Evolutionary conservation across 2,888 invertebrate species (phyloP).

Genomic region (Allygus modestus): DNA sequence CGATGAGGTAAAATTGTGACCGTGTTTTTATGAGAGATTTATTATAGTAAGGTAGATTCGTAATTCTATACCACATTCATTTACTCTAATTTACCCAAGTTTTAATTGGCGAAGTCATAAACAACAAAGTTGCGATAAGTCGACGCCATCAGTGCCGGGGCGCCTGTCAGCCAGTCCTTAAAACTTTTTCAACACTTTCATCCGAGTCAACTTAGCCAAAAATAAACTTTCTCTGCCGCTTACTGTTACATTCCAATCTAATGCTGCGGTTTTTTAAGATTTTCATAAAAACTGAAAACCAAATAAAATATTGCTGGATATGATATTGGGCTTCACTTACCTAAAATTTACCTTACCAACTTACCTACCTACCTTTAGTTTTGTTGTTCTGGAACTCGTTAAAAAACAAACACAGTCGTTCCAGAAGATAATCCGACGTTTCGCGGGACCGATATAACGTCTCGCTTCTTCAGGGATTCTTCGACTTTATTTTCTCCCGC

Average conservation of each 20-base stretch:
- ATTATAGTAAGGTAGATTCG: background rate
- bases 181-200: constrained; percentile 43
- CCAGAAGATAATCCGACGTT: too few relatives aligned
- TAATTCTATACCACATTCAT: constrained; percentile 11
- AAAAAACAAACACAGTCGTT: too few relatives aligned
- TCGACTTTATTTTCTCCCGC: too few relatives aligned
- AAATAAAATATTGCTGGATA: too few relatives aligned
- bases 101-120: constrained; percentile 34
- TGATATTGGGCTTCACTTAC: too few relatives aligned
- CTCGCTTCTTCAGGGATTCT: too few relatives aligned
- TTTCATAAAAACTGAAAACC: too few relatives aligned
- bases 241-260: background rate
- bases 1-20: too few relatives aligned
- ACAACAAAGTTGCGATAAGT: constrained; percentile 35
- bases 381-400: too few relatives aligned
- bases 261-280: background rate
- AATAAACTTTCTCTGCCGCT: constrained; percentile 9
- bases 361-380: too few relatives aligned
- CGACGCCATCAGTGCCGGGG: background rate
- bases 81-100: constrained; percentile 31
- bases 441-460: too few relatives aligned
- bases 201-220: constrained; percentile 22
- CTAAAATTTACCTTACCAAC: too few relatives aligned
- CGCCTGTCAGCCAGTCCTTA: constrained; percentile 38
- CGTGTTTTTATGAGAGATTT: background rate